phyloP scores from a whole-genome alignment of 2,888 invertebrate species.

The Phoenoteleia sp. region DNA sequence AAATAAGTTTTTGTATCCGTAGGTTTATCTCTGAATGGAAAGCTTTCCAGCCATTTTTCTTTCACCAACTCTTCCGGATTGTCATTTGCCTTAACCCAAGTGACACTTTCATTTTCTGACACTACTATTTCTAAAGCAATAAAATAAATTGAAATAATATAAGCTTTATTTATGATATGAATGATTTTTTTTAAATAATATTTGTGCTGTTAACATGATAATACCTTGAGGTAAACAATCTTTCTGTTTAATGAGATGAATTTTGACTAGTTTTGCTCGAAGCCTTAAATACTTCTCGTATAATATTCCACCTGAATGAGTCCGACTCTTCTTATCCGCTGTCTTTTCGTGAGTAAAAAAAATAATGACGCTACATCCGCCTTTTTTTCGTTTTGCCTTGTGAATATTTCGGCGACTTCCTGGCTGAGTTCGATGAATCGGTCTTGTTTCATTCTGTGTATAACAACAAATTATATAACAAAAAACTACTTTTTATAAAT shows the following conservation, averaged over 20 bases:
- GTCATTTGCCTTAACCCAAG: constrained; percentile 22
- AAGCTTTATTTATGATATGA: not conserved
- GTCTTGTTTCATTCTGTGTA: constrained; percentile 30
- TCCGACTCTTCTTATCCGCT: not conserved
- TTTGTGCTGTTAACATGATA: not conserved
- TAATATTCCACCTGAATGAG: constrained; percentile 15
- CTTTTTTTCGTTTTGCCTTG: constrained; percentile 1
- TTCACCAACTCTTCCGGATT: constrained; percentile 6
- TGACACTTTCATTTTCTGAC: constrained; percentile 7
- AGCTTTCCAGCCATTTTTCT: constrained; percentile 27
- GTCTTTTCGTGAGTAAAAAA: not conserved
- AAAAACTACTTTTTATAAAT: constrained; percentile 19
- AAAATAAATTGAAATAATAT: constrained; percentile 10
- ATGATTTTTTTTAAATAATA: not conserved
- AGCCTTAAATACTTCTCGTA: constrained; percentile 34
- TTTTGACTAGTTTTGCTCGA: constrained; percentile 18
- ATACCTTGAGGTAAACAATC: constrained; percentile 33
- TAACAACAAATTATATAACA: constrained; percentile 5
- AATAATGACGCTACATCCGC: constrained; percentile 3
- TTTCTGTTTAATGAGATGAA: constrained; percentile 2
- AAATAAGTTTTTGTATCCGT: constrained; percentile 1
- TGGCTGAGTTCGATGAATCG: constrained; percentile 11
- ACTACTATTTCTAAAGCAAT: constrained; percentile 15
- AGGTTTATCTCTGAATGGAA: constrained; percentile 5
- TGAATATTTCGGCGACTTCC: constrained; percentile 33